These are phyloP conservation scores for Lamellibrachia satsuma DNA, from an alignment of 2,888 invertebrate species.

Conservation along the genomic window DNA sequence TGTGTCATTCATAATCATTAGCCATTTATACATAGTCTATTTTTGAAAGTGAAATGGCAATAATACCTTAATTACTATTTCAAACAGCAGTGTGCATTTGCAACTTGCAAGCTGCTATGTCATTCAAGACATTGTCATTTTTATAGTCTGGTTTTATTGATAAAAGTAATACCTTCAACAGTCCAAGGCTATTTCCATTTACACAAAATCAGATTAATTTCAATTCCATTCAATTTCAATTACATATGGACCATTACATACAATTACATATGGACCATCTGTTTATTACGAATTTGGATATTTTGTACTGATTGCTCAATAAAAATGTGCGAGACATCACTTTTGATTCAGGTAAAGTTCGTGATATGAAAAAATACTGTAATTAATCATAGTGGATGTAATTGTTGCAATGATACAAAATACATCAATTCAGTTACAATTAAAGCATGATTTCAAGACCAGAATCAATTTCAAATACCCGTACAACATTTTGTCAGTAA, in stretches of 20 bases:
- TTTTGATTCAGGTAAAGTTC: neutral
- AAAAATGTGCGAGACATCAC: neutral
- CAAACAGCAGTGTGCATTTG: neutral
- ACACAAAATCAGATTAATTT: neutral
- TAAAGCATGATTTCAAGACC: neutral
- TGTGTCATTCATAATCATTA: neutral
- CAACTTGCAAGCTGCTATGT: neutral
- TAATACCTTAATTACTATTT: neutral
- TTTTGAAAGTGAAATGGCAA: neutral
- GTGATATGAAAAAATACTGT: neutral
- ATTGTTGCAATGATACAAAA: neutral
- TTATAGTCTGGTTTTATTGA: neutral
- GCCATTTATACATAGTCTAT: neutral
- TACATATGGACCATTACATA: neutral
- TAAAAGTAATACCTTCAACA: neutral
- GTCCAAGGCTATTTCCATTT: neutral
- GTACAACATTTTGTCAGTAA: neutral
- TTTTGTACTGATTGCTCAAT: neutral
- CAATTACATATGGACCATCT: neutral
- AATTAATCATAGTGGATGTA: neutral
- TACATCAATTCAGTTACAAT: neutral
- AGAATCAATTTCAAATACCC: neutral
- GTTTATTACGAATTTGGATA: neutral
- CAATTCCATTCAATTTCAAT: neutral
- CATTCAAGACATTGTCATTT: neutral